A percentile compares a stretch with the other conserved stretches of the same genome.
phyloP scores from a whole-genome alignment of 2,888 invertebrate genomes.

The Listrodromus nycthemerus region DNA sequence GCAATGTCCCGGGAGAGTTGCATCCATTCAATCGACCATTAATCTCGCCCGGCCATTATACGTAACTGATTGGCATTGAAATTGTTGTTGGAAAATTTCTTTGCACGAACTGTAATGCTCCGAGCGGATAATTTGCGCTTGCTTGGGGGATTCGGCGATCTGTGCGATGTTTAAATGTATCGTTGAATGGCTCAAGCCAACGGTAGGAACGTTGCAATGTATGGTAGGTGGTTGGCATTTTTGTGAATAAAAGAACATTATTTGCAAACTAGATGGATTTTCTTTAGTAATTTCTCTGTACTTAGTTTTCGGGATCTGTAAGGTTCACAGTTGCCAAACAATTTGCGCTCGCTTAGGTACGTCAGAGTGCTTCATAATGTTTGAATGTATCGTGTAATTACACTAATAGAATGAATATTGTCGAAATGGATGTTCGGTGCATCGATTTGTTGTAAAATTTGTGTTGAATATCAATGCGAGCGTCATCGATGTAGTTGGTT shows the following conservation, averaged over 20 bases:
- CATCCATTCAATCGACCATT: slow-evolving; percentile 36
- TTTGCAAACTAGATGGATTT: no score
- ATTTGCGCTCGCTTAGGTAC: neutral
- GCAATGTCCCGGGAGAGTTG: slow-evolving; percentile 8
- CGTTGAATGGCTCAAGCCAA: neutral
- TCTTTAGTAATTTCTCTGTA: neutral
- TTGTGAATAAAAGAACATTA: no score
- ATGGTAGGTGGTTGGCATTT: no score
- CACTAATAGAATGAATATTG: no score
- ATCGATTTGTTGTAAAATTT: no score
- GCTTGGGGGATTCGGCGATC: neutral
- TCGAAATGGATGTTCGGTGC: no score
- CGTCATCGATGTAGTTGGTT: no score
- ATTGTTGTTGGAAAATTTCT: neutral
- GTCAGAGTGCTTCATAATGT: neutral
- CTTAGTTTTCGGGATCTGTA: neutral
- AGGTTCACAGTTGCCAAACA: neutral
- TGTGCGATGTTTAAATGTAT: neutral
- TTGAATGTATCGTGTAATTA: neutral
- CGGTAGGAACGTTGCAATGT: no score
- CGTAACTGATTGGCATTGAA: slow-evolving; percentile 9
- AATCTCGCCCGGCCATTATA: slow-evolving; percentile 15
- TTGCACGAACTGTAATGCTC: neutral
- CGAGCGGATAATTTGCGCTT: neutral
- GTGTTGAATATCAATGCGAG: no score